A percentile compares a stretch with the other conserved stretches of the same genome.
Conservation (phyloP, 2,113 vertebrate genomes). For the Delphinapterus leucas region DNA sequence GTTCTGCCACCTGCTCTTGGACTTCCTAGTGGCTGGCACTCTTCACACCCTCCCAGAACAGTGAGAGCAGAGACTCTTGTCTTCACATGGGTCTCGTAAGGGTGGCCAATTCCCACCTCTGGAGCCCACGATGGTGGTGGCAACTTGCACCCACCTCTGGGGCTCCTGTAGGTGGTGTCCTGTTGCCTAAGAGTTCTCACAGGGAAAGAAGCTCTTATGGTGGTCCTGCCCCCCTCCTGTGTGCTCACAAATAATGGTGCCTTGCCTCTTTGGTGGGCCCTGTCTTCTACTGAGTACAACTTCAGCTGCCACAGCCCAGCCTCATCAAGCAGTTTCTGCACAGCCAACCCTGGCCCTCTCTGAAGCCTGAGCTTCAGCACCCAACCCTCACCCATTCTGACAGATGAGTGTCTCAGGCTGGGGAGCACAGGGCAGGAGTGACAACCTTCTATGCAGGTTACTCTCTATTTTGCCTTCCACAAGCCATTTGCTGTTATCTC, state of each 20-base stretch:
- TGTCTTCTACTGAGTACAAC: neutral
- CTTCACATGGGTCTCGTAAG: neutral
- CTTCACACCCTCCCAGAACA: neutral
- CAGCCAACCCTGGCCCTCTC: neutral
- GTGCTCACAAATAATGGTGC: neutral
- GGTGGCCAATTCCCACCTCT: neutral
- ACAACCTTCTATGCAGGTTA: neutral
- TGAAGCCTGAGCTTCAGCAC: neutral
- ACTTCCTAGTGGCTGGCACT: neutral
- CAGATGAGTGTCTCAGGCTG: neutral
- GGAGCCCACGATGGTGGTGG: neutral
- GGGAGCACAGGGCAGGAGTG: neutral
- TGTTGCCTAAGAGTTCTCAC: neutral
- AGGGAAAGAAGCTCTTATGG: neutral
- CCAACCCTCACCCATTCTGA: neutral
- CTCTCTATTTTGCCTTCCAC: too few species aligned
- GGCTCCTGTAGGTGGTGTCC: neutral
- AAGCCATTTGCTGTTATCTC: neutral
- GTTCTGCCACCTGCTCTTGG: neutral
- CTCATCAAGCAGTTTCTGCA: neutral
- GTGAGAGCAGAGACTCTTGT: neutral
- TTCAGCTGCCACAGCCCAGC: neutral
- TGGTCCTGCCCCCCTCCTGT: neutral
- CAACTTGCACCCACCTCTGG: neutral
- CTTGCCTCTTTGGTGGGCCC: neutral